Base-by-base conservation (phyloP, 2,797 vertebrate genomes). In the Sarcophilus harrisii region DNA sequence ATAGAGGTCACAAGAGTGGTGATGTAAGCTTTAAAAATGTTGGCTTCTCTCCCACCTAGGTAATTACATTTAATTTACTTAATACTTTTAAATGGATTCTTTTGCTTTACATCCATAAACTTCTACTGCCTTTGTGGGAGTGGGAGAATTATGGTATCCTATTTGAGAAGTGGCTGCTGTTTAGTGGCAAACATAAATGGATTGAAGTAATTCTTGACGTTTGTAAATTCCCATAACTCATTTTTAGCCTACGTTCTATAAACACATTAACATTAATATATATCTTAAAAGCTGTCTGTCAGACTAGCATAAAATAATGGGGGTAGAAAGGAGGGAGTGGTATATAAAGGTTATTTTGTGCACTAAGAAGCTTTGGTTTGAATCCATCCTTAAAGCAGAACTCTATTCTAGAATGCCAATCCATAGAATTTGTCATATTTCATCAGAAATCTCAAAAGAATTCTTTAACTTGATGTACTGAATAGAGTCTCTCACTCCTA, bases 391-490 rank as follows among this genome's bases (percentile, higher is more conserved):
- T 91, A 90, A 93, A 90, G 93, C 94, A 97, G 95, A 98, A 97
- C 94, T 96, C 90, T 96, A 57, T 90, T 97, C 97, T 98, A 96
- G 96, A 97, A 91, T 96, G 55, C 95, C 49, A 87, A 95, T 73
- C 91, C 95, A 93, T 91, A 93, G 57, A 96, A 96, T 95, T 96
- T 96, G 93, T 95, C 94, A 89, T 93, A 92, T 97, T 97, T 97
- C 93, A 96, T 81, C 90, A 98, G 97, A 97, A 97, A 95, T 96
- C 95, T 98, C 97, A 57, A 24, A 96, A 97, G 97, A 93, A 45
- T 97, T 97, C 94, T 98, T 97, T n/a, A 59, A 94, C 94, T 97
- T 96, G 90, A 96, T 93, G 49, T 90, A 92, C 93, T 93, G 94
- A 96, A 93, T 96, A 96, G 96, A 81, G 94, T 92, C 49, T 96